Evolutionary conservation across 2,797 vertebrate genomes (phyloP).

Genomic region (Garrulus glandarius): DNA sequence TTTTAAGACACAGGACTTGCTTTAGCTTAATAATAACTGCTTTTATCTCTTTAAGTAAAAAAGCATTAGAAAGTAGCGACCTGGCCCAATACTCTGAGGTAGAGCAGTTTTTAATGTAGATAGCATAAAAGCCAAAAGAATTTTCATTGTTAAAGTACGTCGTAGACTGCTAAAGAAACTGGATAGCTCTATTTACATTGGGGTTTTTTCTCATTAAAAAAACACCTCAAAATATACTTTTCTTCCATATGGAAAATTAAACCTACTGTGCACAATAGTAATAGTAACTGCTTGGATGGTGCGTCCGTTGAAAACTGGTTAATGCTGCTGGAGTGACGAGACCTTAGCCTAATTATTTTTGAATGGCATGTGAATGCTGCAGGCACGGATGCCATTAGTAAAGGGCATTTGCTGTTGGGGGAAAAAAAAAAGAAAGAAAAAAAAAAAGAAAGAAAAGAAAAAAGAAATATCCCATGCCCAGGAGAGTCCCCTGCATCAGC

Average conservation of each 20-base stretch:
- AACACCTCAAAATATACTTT: not conserved
- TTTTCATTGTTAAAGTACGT: not conserved
- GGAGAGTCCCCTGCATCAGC: constrained; percentile 66
- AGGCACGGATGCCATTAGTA: constrained; percentile 62
- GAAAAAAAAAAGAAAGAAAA: too few relatives aligned
- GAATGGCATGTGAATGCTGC: constrained; percentile 21
- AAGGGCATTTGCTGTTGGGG: constrained; percentile 35
- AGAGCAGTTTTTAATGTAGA: not conserved
- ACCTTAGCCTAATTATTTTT: constrained; percentile 60
- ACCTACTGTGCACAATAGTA: not conserved
- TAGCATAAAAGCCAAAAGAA: not conserved
- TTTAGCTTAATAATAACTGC: not conserved
- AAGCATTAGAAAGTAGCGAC: not conserved
- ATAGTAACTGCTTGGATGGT: not conserved
- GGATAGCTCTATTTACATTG: not conserved
- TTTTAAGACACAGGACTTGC: not conserved
- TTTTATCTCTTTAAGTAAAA: not conserved
- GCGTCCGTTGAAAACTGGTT: not conserved
- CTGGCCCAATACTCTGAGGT: not conserved
- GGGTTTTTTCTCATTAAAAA: not conserved
- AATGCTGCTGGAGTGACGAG: not conserved
- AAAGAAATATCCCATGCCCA: constrained; percentile 47
- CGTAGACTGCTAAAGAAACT: not conserved
- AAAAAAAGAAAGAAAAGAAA: not conserved
- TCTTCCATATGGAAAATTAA: not conserved